These are phyloP conservation scores for Periparus ater DNA, from an alignment of 2,797 vertebrate species.

Conservation along the genomic window DNA sequence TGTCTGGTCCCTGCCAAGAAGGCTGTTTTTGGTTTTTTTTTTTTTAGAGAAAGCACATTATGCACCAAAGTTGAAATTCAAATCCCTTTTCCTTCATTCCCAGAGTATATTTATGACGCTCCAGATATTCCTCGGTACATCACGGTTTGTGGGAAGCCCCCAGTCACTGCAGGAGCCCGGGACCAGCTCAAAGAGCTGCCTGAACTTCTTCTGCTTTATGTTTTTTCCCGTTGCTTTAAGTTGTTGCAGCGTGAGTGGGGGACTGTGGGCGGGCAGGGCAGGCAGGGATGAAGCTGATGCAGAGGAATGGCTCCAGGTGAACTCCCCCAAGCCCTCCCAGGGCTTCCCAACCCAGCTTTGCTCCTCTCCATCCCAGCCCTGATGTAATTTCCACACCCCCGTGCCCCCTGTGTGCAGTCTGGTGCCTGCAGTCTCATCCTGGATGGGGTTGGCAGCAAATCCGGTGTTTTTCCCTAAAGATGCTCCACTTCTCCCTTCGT, in stretches of 20 bases:
- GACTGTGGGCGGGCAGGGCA: neutral
- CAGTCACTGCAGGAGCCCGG: neutral
- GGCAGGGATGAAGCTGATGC: neutral
- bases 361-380: neutral
- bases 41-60: conserved; percentile 51
- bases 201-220: neutral
- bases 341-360: fast-evolving
- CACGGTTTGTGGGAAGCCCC: neutral
- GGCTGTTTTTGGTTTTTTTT: neutral
- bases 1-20: conserved; percentile 52
- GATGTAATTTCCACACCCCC: neutral
- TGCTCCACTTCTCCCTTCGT: neutral
- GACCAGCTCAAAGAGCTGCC: neutral
- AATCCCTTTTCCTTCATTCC: conserved; percentile 25
- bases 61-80: conserved; percentile 54
- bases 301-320: neutral
- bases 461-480: neutral
- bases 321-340: neutral
- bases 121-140: neutral
- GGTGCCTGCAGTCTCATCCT: neutral
- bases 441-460: neutral
- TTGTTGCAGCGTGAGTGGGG: neutral
- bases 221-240: neutral
- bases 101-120: neutral
- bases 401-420: neutral